Evolutionary conservation across 2,888 invertebrate genomes (phyloP).

Genomic region (Pristionchus maxplancki): DNA sequence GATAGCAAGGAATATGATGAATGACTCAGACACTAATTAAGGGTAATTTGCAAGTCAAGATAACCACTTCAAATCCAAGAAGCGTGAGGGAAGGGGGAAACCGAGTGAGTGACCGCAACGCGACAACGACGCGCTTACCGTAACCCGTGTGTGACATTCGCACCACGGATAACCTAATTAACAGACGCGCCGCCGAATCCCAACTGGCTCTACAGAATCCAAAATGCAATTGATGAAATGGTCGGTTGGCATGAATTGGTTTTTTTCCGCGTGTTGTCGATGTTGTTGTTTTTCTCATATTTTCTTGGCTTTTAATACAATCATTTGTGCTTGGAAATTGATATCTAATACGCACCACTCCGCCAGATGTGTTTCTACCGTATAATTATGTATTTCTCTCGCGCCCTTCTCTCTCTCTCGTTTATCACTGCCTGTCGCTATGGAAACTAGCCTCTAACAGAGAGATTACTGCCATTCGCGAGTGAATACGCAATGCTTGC

Average conservation of each 20-base stretch:
- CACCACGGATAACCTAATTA: too few relatives aligned
- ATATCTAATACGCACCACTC: neutral
- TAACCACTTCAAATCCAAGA: neutral
- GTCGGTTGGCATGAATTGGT: too few relatives aligned
- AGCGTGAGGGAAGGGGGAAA: neutral
- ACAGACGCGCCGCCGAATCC: too few relatives aligned
- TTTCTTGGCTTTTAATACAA: neutral
- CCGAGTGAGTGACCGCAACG: neutral
- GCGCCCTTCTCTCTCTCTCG: neutral
- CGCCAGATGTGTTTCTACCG: neutral
- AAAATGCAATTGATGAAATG: too few relatives aligned
- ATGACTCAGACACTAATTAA: slow-evolving; percentile 33
- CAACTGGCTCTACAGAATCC: too few relatives aligned
- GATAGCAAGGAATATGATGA: neutral
- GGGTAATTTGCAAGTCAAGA: slow-evolving; percentile 34
- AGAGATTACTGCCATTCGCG: neutral
- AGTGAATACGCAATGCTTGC: neutral
- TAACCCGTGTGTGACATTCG: too few relatives aligned
- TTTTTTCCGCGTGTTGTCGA: neutral
- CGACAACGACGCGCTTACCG: too few relatives aligned
- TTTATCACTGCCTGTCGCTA: slow-evolving; percentile 5
- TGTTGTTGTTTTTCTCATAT: too few relatives aligned
- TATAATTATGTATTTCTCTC: neutral
- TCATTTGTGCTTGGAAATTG: neutral
- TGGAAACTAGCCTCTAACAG: slow-evolving; percentile 7